phyloP scores from a whole-genome alignment of 2,888 invertebrate species.

The Lasius platythorax region DNA sequence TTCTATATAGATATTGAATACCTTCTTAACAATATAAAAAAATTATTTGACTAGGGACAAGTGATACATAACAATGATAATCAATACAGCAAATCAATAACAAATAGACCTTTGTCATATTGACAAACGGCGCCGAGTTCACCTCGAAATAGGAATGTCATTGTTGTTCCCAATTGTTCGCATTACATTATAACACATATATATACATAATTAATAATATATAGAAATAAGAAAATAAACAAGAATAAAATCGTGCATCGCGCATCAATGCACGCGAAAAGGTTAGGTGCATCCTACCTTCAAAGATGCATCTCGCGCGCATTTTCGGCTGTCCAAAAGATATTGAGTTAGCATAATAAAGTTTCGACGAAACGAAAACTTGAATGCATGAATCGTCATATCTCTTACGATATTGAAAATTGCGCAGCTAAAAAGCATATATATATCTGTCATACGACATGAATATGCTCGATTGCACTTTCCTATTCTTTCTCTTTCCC shows the following conservation, averaged over 20 bases:
- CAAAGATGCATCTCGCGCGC: background rate
- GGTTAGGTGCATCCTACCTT: background rate
- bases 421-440: background rate
- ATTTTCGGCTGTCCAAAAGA: background rate
- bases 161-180: background rate
- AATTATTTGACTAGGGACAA: constrained; percentile 11
- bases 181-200: background rate
- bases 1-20: background rate
- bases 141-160: constrained; percentile 28
- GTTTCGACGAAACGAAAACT: background rate
- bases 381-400: background rate
- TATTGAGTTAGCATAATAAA: background rate
- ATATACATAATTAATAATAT: background rate
- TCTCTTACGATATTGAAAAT: background rate
- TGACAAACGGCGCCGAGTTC: constrained; percentile 15
- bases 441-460: background rate
- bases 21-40: background rate
- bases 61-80: background rate
- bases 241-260: background rate
- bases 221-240: background rate
- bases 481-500: constrained; percentile 8
- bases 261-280: background rate
- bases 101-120: constrained; percentile 20
- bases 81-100: background rate
- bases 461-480: background rate